Percentiles rank a stretch among this genome's conserved stretches.
These are phyloP conservation scores for Clytia hemisphaerica DNA, from an alignment of 30 jellyfish, hydroid and myxozoan species.

Conservation along the genomic window DNA sequence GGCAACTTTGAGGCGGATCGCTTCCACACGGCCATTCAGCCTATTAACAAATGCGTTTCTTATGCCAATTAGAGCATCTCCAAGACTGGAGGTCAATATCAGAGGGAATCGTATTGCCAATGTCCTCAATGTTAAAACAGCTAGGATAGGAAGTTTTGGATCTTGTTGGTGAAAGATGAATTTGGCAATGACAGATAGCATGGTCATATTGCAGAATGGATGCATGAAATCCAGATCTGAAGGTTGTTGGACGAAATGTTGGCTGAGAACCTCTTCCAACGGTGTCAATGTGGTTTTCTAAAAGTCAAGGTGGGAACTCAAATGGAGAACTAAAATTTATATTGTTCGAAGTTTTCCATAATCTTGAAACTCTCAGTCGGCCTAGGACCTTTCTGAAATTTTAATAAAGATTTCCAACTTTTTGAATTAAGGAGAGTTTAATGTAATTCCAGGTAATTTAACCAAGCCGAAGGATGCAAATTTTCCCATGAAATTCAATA, in stretches of 20 bases:
- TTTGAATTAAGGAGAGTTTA: no score
- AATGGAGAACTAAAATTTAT: no score
- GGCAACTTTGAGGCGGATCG: slow-evolving; percentile 75
- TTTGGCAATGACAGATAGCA: slow-evolving; percentile 58
- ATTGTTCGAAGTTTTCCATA: no score
- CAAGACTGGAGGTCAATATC: slow-evolving; percentile 57
- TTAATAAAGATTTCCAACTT: no score
- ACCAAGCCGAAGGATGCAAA: no score
- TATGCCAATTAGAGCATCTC: slow-evolving; percentile 38
- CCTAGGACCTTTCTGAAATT: no score
- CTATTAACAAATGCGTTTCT: slow-evolving; percentile 50
- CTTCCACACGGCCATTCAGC: slow-evolving; percentile 49
- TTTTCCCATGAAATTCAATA: no score
- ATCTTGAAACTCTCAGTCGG: no score
- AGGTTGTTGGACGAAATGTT: slow-evolving; percentile 24
- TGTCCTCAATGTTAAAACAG: slow-evolving; percentile 46
- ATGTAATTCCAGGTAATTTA: no score
- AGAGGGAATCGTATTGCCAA: slow-evolving; percentile 21
- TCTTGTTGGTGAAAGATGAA: slow-evolving; percentile 60
- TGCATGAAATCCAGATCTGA: slow-evolving; percentile 21
- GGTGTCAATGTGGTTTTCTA: slow-evolving; percentile 38
- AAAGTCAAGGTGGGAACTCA: no score
- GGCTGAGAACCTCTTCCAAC: slow-evolving; percentile 46
- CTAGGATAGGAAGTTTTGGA: slow-evolving; percentile 71
- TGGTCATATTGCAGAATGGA: slow-evolving; percentile 20